Percentiles rank a stretch among this genome's conserved stretches.
Evolutionary conservation across 2,888 invertebrate species (phyloP).

Genomic region (Mimas tiliae): DNA sequence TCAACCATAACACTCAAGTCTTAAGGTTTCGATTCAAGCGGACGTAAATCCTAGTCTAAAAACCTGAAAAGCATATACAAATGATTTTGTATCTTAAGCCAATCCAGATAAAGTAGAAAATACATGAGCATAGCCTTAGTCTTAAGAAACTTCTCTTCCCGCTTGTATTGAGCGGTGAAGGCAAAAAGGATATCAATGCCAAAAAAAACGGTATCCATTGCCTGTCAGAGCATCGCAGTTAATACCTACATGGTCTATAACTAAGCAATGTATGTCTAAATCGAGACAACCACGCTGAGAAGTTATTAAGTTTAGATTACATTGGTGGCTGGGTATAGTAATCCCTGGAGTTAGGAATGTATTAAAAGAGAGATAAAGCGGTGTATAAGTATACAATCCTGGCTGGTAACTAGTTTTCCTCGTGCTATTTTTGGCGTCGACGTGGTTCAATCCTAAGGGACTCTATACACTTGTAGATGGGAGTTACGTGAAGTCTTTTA

Average conservation of each 20-base stretch:
- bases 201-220: slow-evolving; percentile 21
- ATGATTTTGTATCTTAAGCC: neutral
- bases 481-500: neutral
- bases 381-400: slow-evolving; percentile 18
- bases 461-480: neutral
- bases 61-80: neutral
- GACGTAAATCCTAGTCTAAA: neutral
- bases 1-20: neutral
- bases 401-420: slow-evolving; percentile 18
- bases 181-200: slow-evolving; percentile 56
- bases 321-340: slow-evolving; percentile 13
- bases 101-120: neutral
- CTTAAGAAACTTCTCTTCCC: slow-evolving; percentile 34
- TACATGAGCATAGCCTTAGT: neutral
- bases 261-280: neutral
- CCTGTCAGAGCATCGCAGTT: neutral
- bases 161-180: slow-evolving; percentile 43
- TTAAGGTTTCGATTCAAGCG: neutral
- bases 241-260: neutral
- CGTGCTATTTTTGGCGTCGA: slow-evolving; percentile 8
- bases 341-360: slow-evolving; percentile 23
- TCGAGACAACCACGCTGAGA: neutral
- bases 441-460: slow-evolving; percentile 1
- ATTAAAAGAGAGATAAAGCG: slow-evolving; percentile 24
- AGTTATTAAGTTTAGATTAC: slow-evolving; percentile 25